A percentile compares a stretch with the other conserved stretches of the same genome.
phyloP scores from a whole-genome alignment of 2,113 vertebrate genomes.

The Chionodraco myersi region DNA sequence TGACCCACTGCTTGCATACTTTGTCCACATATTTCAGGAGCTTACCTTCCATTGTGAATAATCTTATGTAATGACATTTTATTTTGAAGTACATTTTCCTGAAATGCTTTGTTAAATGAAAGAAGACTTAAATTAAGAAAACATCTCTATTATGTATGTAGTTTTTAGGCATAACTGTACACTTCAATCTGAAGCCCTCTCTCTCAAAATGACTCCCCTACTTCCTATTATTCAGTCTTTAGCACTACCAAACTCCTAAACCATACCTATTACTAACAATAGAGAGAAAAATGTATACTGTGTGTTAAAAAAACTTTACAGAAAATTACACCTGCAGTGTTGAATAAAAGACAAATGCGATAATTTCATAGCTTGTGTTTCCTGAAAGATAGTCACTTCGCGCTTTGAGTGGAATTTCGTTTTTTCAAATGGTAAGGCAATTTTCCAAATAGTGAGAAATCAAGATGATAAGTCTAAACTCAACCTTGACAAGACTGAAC shows the following conservation, averaged over 20 bases:
- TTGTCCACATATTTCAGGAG: not conserved
- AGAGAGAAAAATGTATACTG: slow-evolving; percentile 1
- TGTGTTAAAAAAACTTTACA: not conserved
- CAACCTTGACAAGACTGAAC: too few relatives aligned
- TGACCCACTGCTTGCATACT: not conserved
- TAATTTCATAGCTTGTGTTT: slow-evolving; percentile 22
- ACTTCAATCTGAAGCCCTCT: not conserved
- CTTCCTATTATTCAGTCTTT: not conserved
- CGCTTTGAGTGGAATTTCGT: slow-evolving; percentile 1
- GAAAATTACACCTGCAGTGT: not conserved
- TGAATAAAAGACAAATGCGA: slow-evolving; percentile 1
- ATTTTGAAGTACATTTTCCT: slow-evolving; percentile 2
- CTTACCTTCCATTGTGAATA: not conserved
- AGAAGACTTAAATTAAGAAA: not conserved
- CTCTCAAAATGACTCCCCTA: not conserved
- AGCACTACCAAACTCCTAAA: slow-evolving; percentile 10
- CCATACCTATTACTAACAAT: slow-evolving; percentile 11
- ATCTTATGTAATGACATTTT: slow-evolving; percentile 4
- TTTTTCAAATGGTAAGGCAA: slow-evolving; percentile 36
- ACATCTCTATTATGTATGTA: not conserved
- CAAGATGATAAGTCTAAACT: too few relatives aligned
- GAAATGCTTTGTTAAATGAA: slow-evolving; percentile 22
- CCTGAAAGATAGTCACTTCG: slow-evolving; percentile 41
- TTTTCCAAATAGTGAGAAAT: too few relatives aligned
- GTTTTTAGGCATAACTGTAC: not conserved